These are phyloP conservation scores for Bergia sp. DNA, from an alignment of 92 coral and sea anemone species.

Conservation along the genomic window DNA sequence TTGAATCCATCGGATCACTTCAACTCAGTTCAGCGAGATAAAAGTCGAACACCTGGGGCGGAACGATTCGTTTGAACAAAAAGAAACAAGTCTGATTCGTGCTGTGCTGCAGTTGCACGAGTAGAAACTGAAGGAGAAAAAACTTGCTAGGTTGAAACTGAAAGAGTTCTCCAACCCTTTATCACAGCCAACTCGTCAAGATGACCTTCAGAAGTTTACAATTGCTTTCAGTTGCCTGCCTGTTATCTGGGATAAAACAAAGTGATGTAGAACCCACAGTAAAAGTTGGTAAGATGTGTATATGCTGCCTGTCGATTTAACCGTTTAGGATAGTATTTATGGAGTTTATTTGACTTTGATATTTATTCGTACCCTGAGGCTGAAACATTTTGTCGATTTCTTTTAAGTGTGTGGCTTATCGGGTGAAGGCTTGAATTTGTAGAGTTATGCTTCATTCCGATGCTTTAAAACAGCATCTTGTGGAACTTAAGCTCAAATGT, in stretches of 20 bases:
- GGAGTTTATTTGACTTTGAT: not conserved
- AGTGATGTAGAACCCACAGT: not conserved
- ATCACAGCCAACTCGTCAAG: not conserved
- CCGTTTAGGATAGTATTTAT: too few species aligned
- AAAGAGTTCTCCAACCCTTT: not conserved
- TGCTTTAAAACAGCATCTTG: too few species aligned
- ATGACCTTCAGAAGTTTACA: not conserved
- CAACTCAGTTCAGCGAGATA: not conserved
- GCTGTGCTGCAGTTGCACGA: not conserved
- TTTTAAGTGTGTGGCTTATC: too few species aligned
- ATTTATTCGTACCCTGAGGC: too few species aligned
- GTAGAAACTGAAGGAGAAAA: not conserved
- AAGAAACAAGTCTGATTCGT: not conserved
- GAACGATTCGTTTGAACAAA: not conserved
- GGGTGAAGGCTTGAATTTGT: too few species aligned
- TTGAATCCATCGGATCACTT: not conserved
- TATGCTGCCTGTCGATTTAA: not conserved
- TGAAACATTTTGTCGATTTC: too few species aligned
- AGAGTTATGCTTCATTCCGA: too few species aligned
- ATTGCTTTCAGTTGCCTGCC: not conserved
- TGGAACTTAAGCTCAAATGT: too few species aligned
- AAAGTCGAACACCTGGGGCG: not conserved
- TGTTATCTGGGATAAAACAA: not conserved
- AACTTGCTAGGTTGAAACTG: not conserved
- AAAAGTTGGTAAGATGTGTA: not conserved